Evolutionary conservation across 2,888 invertebrate genomes (phyloP), one percentile per base, ranked within the genome.

Genomic region (Axea sp.): DNA sequence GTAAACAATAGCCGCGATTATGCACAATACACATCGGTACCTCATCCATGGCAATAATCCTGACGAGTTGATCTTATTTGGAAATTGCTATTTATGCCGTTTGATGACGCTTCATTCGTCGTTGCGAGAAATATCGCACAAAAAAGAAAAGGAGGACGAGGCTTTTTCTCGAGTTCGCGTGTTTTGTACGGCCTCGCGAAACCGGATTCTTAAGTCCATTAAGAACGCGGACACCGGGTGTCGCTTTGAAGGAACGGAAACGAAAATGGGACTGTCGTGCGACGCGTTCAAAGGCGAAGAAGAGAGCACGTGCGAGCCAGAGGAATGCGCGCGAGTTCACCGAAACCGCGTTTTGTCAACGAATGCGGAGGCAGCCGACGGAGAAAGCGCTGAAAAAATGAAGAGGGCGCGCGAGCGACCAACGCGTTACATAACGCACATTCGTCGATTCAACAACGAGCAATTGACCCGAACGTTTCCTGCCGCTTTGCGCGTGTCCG

Each of bases 121-220:
- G 41, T 14, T 8, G 53, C 14, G 15, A 35, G 35, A 17, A 5
- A 17, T 5, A 17, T n/a, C n/a, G n/a, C 35, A 17, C 15, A 17
- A 22, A 43, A n/a, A n/a, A n/a, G n/a, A n/a, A n/a, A n/a, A n/a
- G n/a, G n/a, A n/a, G n/a, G n/a, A n/a, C n/a, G n/a, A n/a, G n/a
- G n/a, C 65, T 62, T 60, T 47, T 49, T 68, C 37, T 28, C 28
- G 30, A 3, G 31, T 12, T 24, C 19, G 45, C 51, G 69, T 43
- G 31, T 81, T 81, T 80, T 81, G 74, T 79, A 80, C 76, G 82
- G 81, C 79, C 80, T 82, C 82, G 19, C 22, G 8, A 77, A 81
- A 81, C 82, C 77, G 76, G 76, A 81, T 82, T 81, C n/a, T n/a
- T n/a, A n/a, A n/a, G n/a, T n/a, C n/a, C n/a, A n/a, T n/a, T n/a